Evolutionary conservation across 2,797 vertebrate genomes (phyloP), one percentile per base, ranked within the genome.

Genomic region (Xenops minutus): DNA sequence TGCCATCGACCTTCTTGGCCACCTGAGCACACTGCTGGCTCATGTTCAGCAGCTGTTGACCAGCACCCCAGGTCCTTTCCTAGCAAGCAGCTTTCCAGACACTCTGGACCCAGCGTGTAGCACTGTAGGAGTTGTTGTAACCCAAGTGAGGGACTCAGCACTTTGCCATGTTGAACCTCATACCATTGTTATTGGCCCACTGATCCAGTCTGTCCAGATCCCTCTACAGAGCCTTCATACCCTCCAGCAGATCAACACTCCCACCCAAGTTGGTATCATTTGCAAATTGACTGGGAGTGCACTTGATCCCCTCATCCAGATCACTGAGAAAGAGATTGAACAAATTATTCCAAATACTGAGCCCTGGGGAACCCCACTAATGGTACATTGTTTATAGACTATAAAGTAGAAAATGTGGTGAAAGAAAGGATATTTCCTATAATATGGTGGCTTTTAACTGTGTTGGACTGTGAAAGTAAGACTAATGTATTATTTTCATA

Each of bases 71-170:
- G 29, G 36, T 55, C 24, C 7, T 5, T 39, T 62, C 55, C 48
- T 14, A 1, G 4, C 2, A 2, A 19, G 37, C 10, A 16, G 10
- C 7, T 92, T 84, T 54, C 34, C 41, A 74, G 27, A 7, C 34
- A 6, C 12, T 64, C 14, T 66, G 10, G 5, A 16, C 9, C 27
- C 9, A 59, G 49, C 19, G 22, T 46, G 30, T 46, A 75, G 43
- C 4, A 1, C 10, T 73, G 30, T 14, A 22, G 26, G 0, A 0
- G n/a, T 5, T 39, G 24, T 9, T 67, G 37, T 30, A 14, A 52
- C 10, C 5, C 2, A 62, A 62, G 34, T 14, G 55, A 5, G 52
- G 44, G 14, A 48, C 48, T 4, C 2, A 10, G 23, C 27, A 63
- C 15, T 29, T 13, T 9, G 12, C 7, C 22, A 34, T 64, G 30